phyloP scores from a whole-genome alignment of 2,113 vertebrate species.

The Vombatus ursinus region DNA sequence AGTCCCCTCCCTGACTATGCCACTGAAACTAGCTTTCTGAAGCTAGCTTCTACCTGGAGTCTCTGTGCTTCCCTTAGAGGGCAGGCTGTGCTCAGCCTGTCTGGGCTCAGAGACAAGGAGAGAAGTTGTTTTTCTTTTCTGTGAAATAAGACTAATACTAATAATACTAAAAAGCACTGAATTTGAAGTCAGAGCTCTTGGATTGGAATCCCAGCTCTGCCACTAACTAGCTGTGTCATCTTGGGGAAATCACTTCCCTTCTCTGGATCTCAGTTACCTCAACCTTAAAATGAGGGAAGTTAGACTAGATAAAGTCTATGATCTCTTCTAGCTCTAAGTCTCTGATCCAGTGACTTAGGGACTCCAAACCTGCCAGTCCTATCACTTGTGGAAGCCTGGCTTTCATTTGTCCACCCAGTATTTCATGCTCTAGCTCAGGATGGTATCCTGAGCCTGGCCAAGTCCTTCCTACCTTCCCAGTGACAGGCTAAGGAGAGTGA shows the following conservation, averaged over 20 bases:
- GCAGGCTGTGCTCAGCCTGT: constrained; percentile 6
- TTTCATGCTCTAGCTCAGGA: background rate
- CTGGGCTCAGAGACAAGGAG: background rate
- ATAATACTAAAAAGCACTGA: background rate
- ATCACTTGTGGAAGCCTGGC: background rate
- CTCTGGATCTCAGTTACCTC: background rate
- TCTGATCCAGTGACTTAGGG: background rate
- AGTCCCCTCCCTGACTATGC: background rate
- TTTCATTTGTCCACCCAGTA: background rate
- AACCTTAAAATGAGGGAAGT: background rate
- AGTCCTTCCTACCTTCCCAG: background rate
- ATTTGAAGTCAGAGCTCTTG: background rate
- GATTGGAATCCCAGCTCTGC: background rate
- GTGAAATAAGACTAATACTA: too few relatives aligned
- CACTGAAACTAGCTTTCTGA: constrained; percentile 51
- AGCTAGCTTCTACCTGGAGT: background rate
- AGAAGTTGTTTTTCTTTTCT: background rate
- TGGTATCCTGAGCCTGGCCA: background rate
- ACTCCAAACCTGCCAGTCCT: background rate
- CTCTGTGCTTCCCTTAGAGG: background rate
- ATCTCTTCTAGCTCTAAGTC: background rate
- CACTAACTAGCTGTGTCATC: background rate
- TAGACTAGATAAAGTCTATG: background rate
- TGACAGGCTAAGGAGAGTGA: too few relatives aligned
- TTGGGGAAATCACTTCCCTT: background rate